Evolutionary conservation across 2,113 vertebrate genomes (phyloP).

Genomic region (Manacus vitellinus): DNA sequence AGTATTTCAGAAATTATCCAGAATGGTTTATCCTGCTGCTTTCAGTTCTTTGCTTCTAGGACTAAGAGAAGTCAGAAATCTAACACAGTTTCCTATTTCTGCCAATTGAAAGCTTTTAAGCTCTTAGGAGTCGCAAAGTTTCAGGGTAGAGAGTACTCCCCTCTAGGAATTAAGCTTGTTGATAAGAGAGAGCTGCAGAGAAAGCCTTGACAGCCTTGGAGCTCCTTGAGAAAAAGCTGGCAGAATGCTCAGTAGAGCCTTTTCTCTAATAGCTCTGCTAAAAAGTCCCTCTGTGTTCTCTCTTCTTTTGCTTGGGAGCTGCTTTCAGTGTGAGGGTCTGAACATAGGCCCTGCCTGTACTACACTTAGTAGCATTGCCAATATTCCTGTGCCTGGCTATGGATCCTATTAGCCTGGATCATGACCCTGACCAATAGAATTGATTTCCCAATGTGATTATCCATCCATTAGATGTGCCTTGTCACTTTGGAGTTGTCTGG

Average conservation of each 20-base stretch:
- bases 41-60: not conserved
- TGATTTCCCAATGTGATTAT: not conserved
- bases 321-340: not conserved
- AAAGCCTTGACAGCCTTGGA: not conserved
- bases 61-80: not conserved
- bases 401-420: not conserved
- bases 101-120: not conserved
- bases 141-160: not conserved
- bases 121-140: not conserved
- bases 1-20: not conserved
- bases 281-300: fast-evolving
- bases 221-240: not conserved
- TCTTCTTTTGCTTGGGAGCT: not conserved
- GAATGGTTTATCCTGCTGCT: not conserved
- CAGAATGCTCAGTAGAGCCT: not conserved
- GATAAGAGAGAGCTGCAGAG: not conserved
- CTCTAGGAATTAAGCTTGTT: not conserved
- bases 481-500: not conserved
- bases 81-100: not conserved
- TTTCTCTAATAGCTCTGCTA: not conserved
- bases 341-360: not conserved
- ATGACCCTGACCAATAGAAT: not conserved
- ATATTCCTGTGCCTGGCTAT: not conserved
- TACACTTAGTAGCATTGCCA: not conserved
- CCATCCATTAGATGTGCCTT: not conserved